Base-by-base conservation (phyloP, 2,797 vertebrate species). In the Avahi laniger region DNA sequence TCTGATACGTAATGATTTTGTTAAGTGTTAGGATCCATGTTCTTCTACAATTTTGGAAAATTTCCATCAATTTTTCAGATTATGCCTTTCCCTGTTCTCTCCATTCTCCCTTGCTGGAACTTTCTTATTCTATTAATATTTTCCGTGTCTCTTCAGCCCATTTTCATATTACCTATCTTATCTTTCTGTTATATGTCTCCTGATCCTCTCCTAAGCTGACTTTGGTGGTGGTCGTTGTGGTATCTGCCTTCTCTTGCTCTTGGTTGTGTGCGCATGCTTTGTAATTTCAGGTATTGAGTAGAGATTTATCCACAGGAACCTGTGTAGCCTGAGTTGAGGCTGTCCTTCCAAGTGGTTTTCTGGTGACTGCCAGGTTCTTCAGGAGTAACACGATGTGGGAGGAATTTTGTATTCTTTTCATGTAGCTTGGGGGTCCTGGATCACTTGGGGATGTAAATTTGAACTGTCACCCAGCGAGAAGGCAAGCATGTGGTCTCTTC, bases 201-300 rank as follows among this genome's bases (percentile, higher is more conserved):
- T 57, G 61, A 91, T 85, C 35, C 73, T 87, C 30, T 86, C 82
- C 80, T 24, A 67, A 61, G 63, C 43, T 69, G 82, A 73, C 69
- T 69, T 85, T 5, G 38, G 28, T 24, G 15, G 24, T 7, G n/a
- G 41, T 54, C 75, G 76, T 14, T 20, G 46, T 86, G 57, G 57
- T 52, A 4, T 89, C 69, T 93, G 69, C 8, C 35, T 69, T 85
- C 46, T 93, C 75, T 59, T 43, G 67, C 61, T 76, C 38, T 7
- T 2, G 22, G 48, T 20, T 61, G 63, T 10, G 26, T 9, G 4
- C 0, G 0, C 17, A 38, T 38, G 24, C 35, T 92, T 79, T 96
- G 82, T 89, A 82, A 88, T 94, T 95, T 94, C 18, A 48, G 57
- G 33, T 86, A 46, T 57, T 93, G 50, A 93, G 38, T n/a, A 85